Evolutionary conservation across 2,797 vertebrate genomes (phyloP).

Genomic region (Myotis myotis): DNA sequence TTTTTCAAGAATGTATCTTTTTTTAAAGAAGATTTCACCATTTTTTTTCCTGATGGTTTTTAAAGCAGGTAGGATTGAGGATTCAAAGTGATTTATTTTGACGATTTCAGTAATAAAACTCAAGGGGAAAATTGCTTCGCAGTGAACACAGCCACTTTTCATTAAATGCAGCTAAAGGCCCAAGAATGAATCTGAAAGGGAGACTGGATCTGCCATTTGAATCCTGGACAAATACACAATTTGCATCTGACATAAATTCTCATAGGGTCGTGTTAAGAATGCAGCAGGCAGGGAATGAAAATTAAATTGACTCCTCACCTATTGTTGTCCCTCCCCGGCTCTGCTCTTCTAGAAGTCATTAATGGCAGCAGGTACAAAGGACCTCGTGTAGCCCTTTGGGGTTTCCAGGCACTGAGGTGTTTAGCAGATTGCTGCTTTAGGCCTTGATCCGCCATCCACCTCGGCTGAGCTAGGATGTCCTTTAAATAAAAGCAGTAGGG

Average conservation of each 20-base stretch:
- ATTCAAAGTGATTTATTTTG: conserved; percentile 65
- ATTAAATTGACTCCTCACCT: conserved; percentile 63
- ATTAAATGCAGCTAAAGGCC: conserved; percentile 61
- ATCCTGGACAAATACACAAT: conserved; percentile 51
- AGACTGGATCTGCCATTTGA: conserved; percentile 47
- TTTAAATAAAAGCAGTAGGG: conserved; percentile 27
- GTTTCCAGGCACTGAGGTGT: conserved; percentile 22
- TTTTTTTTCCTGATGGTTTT: neutral
- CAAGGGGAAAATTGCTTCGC: conserved; percentile 60
- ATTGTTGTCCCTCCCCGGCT: neutral
- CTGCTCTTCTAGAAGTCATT: neutral
- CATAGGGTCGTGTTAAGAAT: conserved; percentile 44
- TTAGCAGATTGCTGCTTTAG: conserved; percentile 36
- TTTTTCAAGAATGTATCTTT: conserved; percentile 25
- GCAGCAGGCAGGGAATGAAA: conserved; percentile 29
- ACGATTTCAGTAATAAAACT: conserved; percentile 73
- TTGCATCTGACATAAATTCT: conserved; percentile 68
- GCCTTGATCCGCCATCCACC: neutral
- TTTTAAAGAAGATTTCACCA: neutral
- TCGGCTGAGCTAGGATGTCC: accelerated
- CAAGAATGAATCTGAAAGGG: conserved; percentile 49
- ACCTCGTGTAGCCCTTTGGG: neutral
- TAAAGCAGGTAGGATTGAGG: conserved; percentile 36
- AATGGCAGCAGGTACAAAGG: neutral
- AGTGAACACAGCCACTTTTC: conserved; percentile 68